Evolutionary conservation across 2,888 invertebrate species (phyloP).

Genomic region (Thymelicus sylvestris): DNA sequence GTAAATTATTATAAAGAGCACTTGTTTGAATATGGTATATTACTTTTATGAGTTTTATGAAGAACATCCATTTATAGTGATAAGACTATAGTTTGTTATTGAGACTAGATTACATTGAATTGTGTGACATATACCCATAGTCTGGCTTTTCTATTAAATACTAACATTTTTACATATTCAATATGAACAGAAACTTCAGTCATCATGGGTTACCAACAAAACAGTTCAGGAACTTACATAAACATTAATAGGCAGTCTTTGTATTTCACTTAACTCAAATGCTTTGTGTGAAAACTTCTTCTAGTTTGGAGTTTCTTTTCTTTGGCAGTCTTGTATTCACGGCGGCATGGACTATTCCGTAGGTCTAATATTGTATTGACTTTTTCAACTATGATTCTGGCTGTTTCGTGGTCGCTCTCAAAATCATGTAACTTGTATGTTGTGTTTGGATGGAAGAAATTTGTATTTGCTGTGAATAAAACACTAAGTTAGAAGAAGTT

Average conservation of each 20-base stretch:
- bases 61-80: background rate
- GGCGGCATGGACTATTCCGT: slow-evolving; percentile 90
- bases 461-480: slow-evolving; percentile 54
- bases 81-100: background rate
- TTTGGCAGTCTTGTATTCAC: slow-evolving; percentile 91
- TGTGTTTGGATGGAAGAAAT: slow-evolving; percentile 67
- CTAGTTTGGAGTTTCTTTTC: slow-evolving; percentile 88
- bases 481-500: background rate
- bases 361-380: slow-evolving; percentile 94
- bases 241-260: slow-evolving; percentile 38
- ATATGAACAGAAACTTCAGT: slow-evolving; percentile 42
- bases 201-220: slow-evolving; percentile 24
- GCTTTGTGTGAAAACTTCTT: slow-evolving; percentile 84
- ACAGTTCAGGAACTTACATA: slow-evolving; percentile 28
- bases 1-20: background rate
- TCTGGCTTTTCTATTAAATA: background rate
- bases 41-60: background rate
- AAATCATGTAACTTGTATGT: slow-evolving; percentile 95
- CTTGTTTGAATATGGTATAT: background rate
- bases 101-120: background rate
- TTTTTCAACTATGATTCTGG: slow-evolving; percentile 94
- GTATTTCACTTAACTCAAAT: slow-evolving; percentile 61
- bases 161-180: background rate
- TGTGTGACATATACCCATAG: background rate
- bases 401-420: slow-evolving; percentile 90